Evolutionary conservation across 2,113 vertebrate species (phyloP).

Genomic region (Piprites chloris): DNA sequence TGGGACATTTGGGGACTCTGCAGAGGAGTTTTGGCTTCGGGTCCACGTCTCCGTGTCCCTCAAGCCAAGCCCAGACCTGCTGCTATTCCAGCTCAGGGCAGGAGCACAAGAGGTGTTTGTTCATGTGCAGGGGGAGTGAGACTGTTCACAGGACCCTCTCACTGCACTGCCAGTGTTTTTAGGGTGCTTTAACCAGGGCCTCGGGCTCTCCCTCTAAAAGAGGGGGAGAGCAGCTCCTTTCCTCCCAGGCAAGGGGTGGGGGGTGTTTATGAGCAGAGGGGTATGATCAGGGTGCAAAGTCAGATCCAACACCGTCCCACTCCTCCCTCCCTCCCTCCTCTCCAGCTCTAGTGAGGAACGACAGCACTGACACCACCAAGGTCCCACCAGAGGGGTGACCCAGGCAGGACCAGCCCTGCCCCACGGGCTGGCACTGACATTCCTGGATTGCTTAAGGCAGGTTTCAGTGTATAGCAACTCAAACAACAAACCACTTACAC

Average conservation of each 20-base stretch:
- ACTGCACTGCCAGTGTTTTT: accelerated
- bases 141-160: not conserved
- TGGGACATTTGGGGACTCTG: not conserved
- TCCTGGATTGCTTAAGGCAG: not conserved
- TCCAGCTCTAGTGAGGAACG: accelerated
- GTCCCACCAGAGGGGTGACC: not conserved
- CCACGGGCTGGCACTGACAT: not conserved
- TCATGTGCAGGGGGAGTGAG: not conserved
- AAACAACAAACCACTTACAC: not conserved
- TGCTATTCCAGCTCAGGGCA: not conserved
- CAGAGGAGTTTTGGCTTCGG: not conserved
- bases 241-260: not conserved
- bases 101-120: accelerated
- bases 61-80: not conserved
- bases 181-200: not conserved
- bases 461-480: not conserved
- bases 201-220: accelerated
- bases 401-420: not conserved
- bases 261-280: not conserved
- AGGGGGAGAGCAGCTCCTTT: not conserved
- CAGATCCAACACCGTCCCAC: accelerated
- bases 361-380: not conserved
- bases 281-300: not conserved
- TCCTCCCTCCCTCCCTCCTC: not conserved
- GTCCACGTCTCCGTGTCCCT: not conserved